Conservation (phyloP, 2,113 vertebrate genomes). For the Toxostoma redivivum region DNA sequence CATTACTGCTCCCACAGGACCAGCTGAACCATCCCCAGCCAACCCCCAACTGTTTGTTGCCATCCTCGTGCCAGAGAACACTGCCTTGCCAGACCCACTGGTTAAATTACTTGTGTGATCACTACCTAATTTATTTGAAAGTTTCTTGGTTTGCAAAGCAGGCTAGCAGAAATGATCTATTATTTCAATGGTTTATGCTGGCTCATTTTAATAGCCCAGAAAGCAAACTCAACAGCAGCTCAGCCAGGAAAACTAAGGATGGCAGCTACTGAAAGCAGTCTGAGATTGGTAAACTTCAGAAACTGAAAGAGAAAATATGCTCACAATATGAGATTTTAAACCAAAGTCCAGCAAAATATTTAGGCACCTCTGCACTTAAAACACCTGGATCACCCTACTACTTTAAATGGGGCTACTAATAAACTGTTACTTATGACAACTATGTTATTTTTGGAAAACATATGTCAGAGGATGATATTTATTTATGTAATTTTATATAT, state of each 20-base stretch:
- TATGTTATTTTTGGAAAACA: neutral
- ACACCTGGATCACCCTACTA: neutral
- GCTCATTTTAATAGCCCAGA: slow-evolving; percentile 50
- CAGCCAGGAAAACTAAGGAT: slow-evolving; percentile 16
- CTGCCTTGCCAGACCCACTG: slow-evolving; percentile 31
- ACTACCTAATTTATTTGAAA: slow-evolving; percentile 44
- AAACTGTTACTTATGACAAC: neutral
- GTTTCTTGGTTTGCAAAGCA: slow-evolving; percentile 18
- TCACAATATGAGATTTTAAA: neutral
- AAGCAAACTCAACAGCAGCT: slow-evolving; percentile 19
- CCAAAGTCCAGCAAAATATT: neutral
- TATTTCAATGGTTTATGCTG: slow-evolving; percentile 30
- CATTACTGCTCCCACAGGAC: slow-evolving; percentile 34
- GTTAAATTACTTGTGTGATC: slow-evolving; percentile 44
- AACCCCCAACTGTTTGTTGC: slow-evolving; percentile 48
- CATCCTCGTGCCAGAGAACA: slow-evolving; percentile 39
- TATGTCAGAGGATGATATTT: neutral
- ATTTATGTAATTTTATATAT: neutral
- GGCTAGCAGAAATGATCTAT: slow-evolving; percentile 20
- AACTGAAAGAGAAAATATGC: neutral
- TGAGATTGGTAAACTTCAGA: neutral
- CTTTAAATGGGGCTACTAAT: neutral
- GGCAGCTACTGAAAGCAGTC: neutral
- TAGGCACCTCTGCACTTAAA: neutral
- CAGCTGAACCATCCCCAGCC: slow-evolving; percentile 32